These are phyloP conservation scores for Automeris io DNA, from an alignment of 2,888 invertebrate genomes.

Conservation along the genomic window DNA sequence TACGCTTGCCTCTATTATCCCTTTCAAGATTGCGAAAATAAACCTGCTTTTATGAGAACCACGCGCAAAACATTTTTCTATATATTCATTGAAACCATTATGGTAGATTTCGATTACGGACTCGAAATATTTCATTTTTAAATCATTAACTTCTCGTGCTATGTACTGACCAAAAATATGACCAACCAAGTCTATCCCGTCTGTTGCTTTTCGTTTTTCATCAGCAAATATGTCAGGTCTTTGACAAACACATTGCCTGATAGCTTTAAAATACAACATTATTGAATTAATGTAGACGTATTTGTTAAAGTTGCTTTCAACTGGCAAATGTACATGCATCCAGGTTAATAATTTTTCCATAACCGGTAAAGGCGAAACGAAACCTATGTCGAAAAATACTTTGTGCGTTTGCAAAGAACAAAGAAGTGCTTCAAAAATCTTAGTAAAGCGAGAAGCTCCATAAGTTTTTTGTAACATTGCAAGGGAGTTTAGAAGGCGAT, in stretches of 20 bases:
- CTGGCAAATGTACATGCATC: constrained; percentile 30
- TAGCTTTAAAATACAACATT: constrained; percentile 42
- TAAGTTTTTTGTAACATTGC: background rate
- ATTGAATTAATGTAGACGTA: constrained; percentile 38
- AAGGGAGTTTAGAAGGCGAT: background rate
- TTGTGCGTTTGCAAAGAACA: constrained; percentile 30
- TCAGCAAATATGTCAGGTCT: constrained; percentile 31
- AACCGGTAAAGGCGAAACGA: constrained; percentile 31
- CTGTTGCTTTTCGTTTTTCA: constrained; percentile 17
- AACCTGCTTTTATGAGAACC: background rate
- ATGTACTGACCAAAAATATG: constrained; percentile 35
- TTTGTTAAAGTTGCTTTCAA: constrained; percentile 30
- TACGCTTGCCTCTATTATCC: background rate
- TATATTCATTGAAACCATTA: constrained; percentile 20
- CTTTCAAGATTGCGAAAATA: constrained; percentile 4
- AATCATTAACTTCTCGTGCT: constrained; percentile 29
- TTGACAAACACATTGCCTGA: constrained; percentile 30
- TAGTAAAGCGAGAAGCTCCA: too few species aligned
- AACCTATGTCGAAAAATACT: constrained; percentile 32
- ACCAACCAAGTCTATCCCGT: constrained; percentile 36
- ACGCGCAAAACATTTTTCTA: constrained; percentile 10
- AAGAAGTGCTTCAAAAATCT: constrained; percentile 25
- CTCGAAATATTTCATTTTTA: constrained; percentile 32
- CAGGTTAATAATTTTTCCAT: constrained; percentile 31
- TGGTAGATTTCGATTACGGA: constrained; percentile 36